Evolutionary conservation across 2,113 vertebrate species (phyloP), one percentile per base, ranked within the genome.

Genomic region (Tachycineta bicolor): DNA sequence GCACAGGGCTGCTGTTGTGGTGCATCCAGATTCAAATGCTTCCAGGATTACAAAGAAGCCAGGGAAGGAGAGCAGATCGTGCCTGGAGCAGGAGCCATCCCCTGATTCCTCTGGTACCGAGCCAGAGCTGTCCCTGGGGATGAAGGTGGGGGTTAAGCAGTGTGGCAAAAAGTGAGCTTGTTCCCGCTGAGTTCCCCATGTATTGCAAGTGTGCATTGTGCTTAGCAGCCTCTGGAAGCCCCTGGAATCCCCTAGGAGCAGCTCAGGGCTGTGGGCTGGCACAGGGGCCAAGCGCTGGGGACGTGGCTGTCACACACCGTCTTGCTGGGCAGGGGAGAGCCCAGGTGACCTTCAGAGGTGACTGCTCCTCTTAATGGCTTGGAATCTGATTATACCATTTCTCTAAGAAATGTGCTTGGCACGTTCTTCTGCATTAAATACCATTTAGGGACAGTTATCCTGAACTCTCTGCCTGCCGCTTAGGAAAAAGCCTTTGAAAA

Each of bases 341-440:
- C 83, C 1, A 12, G 83, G 52, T 93, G 77, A 93, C 95, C 94
- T 97, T 97, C 93, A 91, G 88, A 94, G 95, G 79, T 62, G 81
- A 47, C 93, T 92, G 82, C 91, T 94, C 52, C 14, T 26, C 73
- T 56, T 82, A 91, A 94, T 92, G 94, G 92, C 59, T 91, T 55
- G 47, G 79, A 90, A 93, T 94, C 94, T 95, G 94, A 83, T 94
- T 95, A 89, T 29, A 21, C n/a, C 41, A 29, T 91, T 89, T 84
- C 0, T 2, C 62, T 92, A 52, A 93, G 93, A 91, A 87, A 75
- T 59, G 91, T 86, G 88, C 85, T 77, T 82, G 93, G 78, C 80
- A 15, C 20, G 21, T 95, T 94, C 92, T 90, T 85, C 78, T 88
- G 84, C 56, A 75, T 94, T 81, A 78, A 92, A 75, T 77, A 63